phyloP scores from a whole-genome alignment of 2,797 vertebrate species.

The Vultur gryphus region DNA sequence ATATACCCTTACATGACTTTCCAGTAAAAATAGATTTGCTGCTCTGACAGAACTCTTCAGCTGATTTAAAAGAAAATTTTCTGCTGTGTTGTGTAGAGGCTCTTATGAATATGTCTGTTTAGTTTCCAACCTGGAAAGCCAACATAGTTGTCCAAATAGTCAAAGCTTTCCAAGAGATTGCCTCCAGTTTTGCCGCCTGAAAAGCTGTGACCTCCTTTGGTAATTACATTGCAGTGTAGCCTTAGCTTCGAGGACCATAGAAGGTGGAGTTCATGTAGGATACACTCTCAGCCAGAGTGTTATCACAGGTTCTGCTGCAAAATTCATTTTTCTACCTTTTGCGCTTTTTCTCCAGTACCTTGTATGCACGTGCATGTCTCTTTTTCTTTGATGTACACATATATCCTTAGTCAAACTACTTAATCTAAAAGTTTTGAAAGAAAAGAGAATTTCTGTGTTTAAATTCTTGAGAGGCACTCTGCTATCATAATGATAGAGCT shows the following conservation, averaged over 20 bases:
- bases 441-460: neutral
- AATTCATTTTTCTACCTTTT: neutral
- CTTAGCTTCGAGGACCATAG: neutral
- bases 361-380: neutral
- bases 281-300: neutral
- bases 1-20: neutral
- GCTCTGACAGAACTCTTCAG: neutral
- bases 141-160: neutral
- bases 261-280: neutral
- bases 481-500: neutral
- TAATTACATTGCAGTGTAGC: neutral
- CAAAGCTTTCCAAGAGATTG: neutral
- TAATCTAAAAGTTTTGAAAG: neutral
- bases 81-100: neutral
- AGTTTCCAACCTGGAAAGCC: neutral
- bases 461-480: neutral
- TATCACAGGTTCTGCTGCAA: neutral
- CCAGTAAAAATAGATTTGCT: neutral
- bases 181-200: neutral
- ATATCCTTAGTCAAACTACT: neutral
- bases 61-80: neutral
- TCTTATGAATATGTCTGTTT: neutral
- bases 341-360: neutral
- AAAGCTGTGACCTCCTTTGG: neutral
- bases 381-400: neutral